Conservation (phyloP, 1,140 invertebrate species). For the Eumaeus atala region DNA sequence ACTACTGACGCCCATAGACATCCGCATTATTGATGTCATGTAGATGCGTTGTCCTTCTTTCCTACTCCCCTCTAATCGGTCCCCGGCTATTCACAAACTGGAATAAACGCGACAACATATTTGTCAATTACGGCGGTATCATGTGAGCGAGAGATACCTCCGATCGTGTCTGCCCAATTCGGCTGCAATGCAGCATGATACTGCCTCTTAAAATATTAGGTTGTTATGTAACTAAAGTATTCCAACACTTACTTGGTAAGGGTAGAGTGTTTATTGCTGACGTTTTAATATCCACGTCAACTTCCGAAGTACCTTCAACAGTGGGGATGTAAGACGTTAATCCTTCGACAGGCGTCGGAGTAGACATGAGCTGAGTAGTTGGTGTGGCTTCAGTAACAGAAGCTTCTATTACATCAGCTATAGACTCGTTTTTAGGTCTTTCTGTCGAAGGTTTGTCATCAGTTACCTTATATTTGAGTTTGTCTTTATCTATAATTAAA, state of each 20-base stretch:
- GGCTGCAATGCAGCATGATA: too few relatives aligned
- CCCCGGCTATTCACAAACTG: too few relatives aligned
- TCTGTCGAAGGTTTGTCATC: slow-evolving; percentile 32
- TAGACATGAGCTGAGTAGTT: slow-evolving; percentile 40
- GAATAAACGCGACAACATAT: too few relatives aligned
- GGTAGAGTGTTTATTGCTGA: slow-evolving; percentile 59
- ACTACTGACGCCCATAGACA: too few relatives aligned
- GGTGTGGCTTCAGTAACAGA: slow-evolving; percentile 46
- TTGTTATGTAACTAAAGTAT: slow-evolving; percentile 24
- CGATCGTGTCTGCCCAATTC: too few relatives aligned
- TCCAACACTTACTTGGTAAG: slow-evolving; percentile 41
- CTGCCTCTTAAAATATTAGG: too few relatives aligned
- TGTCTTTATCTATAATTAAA: slow-evolving; percentile 41
- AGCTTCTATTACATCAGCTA: slow-evolving; percentile 37
- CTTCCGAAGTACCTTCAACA: slow-evolving; percentile 22
- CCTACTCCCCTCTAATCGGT: too few relatives aligned
- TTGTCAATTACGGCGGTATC: too few relatives aligned
- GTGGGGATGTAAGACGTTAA: slow-evolving; percentile 35
- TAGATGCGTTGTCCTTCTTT: too few relatives aligned
- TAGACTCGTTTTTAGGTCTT: slow-evolving; percentile 32
- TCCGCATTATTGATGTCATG: too few relatives aligned
- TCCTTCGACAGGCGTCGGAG: slow-evolving; percentile 56
- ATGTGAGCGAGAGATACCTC: too few relatives aligned
- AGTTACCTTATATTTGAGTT: slow-evolving; percentile 38
- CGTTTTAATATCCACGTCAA: slow-evolving; percentile 29